phyloP scores from a whole-genome alignment of 2,888 invertebrate species.

The Sinodicranocentrus sp. region DNA sequence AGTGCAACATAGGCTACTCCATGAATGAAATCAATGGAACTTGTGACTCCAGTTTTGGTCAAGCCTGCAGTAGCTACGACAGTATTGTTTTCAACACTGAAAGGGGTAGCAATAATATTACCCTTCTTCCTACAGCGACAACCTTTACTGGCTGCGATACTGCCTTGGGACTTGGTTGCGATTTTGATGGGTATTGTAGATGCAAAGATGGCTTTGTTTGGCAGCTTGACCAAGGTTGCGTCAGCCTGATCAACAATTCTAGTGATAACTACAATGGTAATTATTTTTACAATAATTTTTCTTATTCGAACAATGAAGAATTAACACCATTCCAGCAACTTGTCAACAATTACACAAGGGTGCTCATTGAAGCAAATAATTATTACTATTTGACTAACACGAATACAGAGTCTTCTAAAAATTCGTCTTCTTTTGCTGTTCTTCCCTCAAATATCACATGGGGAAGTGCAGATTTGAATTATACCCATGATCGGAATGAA shows the following conservation, averaged over 20 bases:
- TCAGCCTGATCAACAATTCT: not conserved
- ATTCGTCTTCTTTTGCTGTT: not conserved
- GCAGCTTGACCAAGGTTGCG: constrained; percentile 40
- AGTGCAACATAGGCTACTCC: constrained; percentile 49
- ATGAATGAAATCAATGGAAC: constrained; percentile 22
- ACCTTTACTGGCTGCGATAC: constrained; percentile 10
- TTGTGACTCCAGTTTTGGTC: constrained; percentile 48
- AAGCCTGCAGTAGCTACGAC: constrained; percentile 18
- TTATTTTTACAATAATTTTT: not conserved
- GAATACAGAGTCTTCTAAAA: not conserved
- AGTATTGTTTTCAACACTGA: constrained; percentile 27
- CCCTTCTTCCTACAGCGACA: not conserved
- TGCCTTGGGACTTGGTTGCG: constrained; percentile 23
- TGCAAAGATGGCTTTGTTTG: constrained; percentile 14
- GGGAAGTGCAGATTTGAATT: not conserved
- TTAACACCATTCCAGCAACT: constrained; percentile 29
- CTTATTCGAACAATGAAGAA: constrained; percentile 24
- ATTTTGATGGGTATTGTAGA: constrained; percentile 29
- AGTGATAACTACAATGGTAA: constrained; percentile 10
- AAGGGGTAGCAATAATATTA: not conserved
- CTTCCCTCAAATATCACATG: not conserved
- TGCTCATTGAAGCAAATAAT: constrained; percentile 43
- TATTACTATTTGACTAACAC: constrained; percentile 30
- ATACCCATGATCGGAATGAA: constrained; percentile 39
- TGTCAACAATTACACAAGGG: constrained; percentile 37